phyloP scores from a whole-genome alignment of 2,113 vertebrate species.

The Austrofundulus limnaeus region DNA sequence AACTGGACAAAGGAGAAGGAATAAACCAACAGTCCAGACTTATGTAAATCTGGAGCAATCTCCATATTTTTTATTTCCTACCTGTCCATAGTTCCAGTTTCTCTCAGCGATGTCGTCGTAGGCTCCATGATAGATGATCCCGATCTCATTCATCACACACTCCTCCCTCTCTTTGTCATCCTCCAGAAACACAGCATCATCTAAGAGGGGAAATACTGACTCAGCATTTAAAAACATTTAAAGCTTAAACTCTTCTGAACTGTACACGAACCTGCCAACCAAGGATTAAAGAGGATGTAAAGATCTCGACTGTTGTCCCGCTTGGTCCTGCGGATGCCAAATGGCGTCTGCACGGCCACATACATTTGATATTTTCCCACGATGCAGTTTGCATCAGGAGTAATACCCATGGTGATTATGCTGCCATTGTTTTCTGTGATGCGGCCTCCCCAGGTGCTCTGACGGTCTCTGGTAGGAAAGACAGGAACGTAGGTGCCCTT shows the following conservation, averaged over 20 bases:
- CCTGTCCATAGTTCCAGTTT: conserved; percentile 96
- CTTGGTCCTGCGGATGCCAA: conserved; percentile 85
- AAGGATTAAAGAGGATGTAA: conserved; percentile 95
- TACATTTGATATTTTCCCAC: conserved; percentile 91
- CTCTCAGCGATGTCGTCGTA: conserved; percentile 80
- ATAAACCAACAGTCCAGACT: neutral
- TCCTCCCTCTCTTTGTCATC: conserved; percentile 87
- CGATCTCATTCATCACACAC: conserved; percentile 90
- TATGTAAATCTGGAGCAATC: neutral
- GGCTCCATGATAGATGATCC: conserved; percentile 89
- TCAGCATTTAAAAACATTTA: neutral
- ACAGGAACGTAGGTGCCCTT: conserved; percentile 92
- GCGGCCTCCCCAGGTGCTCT: conserved; percentile 84
- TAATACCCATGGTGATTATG: conserved; percentile 82
- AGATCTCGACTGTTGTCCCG: conserved; percentile 75
- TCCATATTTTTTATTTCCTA: conserved; percentile 44
- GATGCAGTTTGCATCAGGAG: conserved; percentile 83
- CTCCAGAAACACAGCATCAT: conserved; percentile 88
- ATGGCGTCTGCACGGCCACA: conserved; percentile 86
- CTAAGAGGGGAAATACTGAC: conserved; percentile 67
- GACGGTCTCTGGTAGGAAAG: conserved; percentile 70
- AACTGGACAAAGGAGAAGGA: conserved; percentile 76
- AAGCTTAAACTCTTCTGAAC: no score
- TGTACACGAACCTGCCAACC: conserved; percentile 81
- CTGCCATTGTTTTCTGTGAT: conserved; percentile 70